Conservation (phyloP, 2,888 invertebrate species). For the Epistrophe eligans region DNA sequence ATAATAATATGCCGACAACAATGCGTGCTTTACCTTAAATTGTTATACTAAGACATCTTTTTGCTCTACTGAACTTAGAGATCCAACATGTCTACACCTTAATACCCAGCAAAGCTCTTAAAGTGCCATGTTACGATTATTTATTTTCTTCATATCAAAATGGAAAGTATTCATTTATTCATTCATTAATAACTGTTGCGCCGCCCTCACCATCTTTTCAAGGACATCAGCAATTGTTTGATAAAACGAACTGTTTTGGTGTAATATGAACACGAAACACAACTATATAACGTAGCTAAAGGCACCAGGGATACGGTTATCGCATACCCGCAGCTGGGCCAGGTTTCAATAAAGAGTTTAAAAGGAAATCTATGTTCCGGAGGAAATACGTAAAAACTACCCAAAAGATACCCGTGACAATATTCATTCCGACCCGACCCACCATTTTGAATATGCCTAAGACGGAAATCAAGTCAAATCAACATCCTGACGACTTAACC, state of each 20-base stretch:
- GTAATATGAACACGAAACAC: background rate
- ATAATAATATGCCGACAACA: background rate
- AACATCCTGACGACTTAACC: slow-evolving; percentile 16
- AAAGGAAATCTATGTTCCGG: slow-evolving; percentile 15
- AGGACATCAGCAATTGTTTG: background rate
- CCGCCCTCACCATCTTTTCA: background rate
- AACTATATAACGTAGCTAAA: background rate
- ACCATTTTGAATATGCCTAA: background rate
- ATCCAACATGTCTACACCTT: background rate
- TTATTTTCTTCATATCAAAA: slow-evolving; percentile 17
- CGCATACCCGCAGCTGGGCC: background rate
- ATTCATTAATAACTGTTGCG: slow-evolving; percentile 6
- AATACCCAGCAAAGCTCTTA: background rate
- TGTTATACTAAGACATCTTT: background rate
- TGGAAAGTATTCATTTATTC: slow-evolving; percentile 9
- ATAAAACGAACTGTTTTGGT: background rate
- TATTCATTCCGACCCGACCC: background rate
- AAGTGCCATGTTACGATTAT: background rate
- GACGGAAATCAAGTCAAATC: slow-evolving; percentile 17
- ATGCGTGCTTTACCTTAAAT: background rate
- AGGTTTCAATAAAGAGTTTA: slow-evolving; percentile 23
- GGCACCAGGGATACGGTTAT: background rate
- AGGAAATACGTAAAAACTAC: background rate
- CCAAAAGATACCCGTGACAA: background rate
- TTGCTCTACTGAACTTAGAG: background rate